Evolutionary conservation across 2,888 invertebrate species (phyloP), one percentile per base, ranked within the genome.

Genomic region (Oasisia sp.): DNA sequence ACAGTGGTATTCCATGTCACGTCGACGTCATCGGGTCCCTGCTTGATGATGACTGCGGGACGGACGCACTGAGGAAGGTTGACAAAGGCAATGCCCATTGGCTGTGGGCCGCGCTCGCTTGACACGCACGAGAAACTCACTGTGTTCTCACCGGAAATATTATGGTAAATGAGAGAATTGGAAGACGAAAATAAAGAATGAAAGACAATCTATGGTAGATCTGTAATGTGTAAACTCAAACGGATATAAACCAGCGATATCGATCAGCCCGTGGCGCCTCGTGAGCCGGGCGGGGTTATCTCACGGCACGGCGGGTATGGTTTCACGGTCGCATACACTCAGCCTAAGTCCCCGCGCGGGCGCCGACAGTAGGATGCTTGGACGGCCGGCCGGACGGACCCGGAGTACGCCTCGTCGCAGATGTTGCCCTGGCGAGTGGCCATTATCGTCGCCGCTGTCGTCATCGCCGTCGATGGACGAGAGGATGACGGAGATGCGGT

Each of bases 191-290:
- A n/a, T n/a, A n/a, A n/a, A n/a, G n/a, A n/a, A n/a, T n/a, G n/a
- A n/a, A n/a, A n/a, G n/a, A n/a, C n/a, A n/a, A n/a, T n/a, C n/a
- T n/a, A n/a, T n/a, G n/a, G n/a, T n/a, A n/a, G n/a, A n/a, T n/a
- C n/a, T n/a, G n/a, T n/a, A n/a, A n/a, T n/a, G n/a, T n/a, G n/a
- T n/a, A n/a, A n/a, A n/a, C n/a, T n/a, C 74, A 74, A 74, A 74
- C 74, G 74, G 74, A 74, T 74, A 74, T 74, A 74, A 74, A 74
- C 74, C 74, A 74, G 74, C 74, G 74, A 74, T 19, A 74, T n/a
- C 74, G 74, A 74, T 74, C 74, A 14, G 50, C 74, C 74, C 74
- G 38, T 74, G 74, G 27, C 27, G 74, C 56, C 56, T 38, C 0
- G 50, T 2, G 50, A 9, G 50, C 11, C 50, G 27, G 19, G 74